phyloP scores from a whole-genome alignment of 2,797 vertebrate species.

The Helicolenus hilgendorfi region DNA sequence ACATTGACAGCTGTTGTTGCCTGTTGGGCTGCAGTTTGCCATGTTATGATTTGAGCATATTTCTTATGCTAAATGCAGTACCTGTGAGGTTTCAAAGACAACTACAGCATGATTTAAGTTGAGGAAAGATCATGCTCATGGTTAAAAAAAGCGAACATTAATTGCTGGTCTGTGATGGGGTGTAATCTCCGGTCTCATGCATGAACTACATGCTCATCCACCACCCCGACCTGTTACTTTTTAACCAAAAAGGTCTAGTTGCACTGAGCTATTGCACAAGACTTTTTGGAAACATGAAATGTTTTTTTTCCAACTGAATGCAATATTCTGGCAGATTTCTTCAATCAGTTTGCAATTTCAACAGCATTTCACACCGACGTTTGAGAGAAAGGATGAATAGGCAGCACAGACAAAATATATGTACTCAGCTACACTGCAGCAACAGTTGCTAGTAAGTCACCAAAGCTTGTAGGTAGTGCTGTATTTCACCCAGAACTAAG shows the following conservation, averaged over 20 bases:
- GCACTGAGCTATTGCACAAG: not conserved
- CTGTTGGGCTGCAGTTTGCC: too few species aligned
- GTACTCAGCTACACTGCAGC: not conserved
- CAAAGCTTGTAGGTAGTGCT: not conserved
- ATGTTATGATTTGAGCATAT: too few species aligned
- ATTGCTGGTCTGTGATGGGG: not conserved
- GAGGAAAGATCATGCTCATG: not conserved
- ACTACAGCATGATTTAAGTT: not conserved
- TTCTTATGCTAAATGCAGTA: too few species aligned
- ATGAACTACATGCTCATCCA: not conserved
- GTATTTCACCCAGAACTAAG: constrained; percentile 20
- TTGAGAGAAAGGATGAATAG: not conserved
- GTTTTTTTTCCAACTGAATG: not conserved
- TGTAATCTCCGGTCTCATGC: not conserved
- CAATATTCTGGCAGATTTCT: not conserved
- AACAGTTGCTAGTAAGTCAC: not conserved
- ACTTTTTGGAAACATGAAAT: not conserved
- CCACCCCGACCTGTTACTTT: not conserved
- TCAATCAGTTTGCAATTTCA: not conserved
- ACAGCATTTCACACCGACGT: not conserved
- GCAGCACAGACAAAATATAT: not conserved
- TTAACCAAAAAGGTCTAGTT: not conserved
- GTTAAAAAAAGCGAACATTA: too few species aligned
- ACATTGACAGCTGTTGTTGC: too few species aligned
- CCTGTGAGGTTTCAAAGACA: too few species aligned